Conservation (phyloP, 2,888 invertebrate genomes). For the Erebia ligea region DNA sequence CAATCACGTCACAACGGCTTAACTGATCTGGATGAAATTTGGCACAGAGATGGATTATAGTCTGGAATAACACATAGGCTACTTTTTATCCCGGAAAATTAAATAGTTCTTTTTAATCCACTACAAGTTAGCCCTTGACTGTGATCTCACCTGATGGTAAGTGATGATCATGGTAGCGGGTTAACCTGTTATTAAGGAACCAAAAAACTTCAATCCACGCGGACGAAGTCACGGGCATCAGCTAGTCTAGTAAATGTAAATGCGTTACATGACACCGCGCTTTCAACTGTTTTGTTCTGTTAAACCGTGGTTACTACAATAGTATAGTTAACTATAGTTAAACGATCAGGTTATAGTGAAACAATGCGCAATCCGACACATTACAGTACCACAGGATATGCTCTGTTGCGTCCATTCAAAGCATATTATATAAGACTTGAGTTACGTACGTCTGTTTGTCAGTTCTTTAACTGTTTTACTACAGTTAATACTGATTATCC, state of each 20-base stretch:
- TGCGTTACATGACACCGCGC: slow-evolving; percentile 16
- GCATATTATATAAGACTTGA: slow-evolving; percentile 61
- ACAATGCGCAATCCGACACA: slow-evolving; percentile 51
- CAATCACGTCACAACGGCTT: too few relatives aligned
- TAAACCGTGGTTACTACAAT: slow-evolving; percentile 7
- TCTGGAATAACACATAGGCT: too few relatives aligned
- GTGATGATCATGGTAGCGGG: too few relatives aligned
- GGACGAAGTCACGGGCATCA: too few relatives aligned
- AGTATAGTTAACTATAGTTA: neutral
- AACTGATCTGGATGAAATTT: too few relatives aligned
- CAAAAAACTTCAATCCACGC: too few relatives aligned
- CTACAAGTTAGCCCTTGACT: too few relatives aligned
- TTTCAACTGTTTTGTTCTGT: slow-evolving; percentile 15
- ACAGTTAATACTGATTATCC: neutral
- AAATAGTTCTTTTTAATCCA: too few relatives aligned
- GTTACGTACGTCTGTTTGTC: slow-evolving; percentile 38
- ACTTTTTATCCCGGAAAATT: too few relatives aligned
- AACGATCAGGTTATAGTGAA: slow-evolving; percentile 45
- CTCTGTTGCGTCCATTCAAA: slow-evolving; percentile 60
- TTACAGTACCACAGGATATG: slow-evolving; percentile 45
- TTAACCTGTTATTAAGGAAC: too few relatives aligned
- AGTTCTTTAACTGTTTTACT: neutral
- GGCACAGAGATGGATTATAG: too few relatives aligned
- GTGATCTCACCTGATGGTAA: too few relatives aligned
- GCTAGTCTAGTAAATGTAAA: neutral